Evolutionary conservation across 2,113 vertebrate genomes (phyloP).

Genomic region (Pipra filicauda): DNA sequence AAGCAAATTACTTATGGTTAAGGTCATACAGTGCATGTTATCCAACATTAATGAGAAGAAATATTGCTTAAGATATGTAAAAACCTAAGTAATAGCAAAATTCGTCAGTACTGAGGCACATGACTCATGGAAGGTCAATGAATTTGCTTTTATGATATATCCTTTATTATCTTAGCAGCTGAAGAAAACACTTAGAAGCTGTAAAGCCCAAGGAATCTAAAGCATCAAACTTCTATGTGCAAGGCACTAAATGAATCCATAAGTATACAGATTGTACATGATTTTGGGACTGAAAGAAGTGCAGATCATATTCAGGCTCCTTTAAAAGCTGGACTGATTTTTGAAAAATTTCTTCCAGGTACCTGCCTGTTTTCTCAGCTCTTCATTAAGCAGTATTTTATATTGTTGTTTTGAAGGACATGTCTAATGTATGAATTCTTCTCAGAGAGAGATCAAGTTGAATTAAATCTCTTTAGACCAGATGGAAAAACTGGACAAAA

Average conservation of each 20-base stretch:
- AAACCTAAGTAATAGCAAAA: neutral
- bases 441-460: neutral
- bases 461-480: neutral
- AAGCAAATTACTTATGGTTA: neutral
- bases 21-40: neutral
- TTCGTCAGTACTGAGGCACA: neutral
- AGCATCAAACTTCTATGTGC: neutral
- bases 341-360: neutral
- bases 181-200: neutral
- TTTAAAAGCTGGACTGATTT: neutral
- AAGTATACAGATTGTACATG: neutral
- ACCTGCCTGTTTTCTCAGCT: neutral
- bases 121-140: neutral
- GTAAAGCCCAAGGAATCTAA: neutral
- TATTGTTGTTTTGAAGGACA: neutral
- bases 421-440: neutral
- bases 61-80: neutral
- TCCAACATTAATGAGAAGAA: neutral
- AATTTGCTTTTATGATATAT: neutral
- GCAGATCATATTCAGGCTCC: neutral
- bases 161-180: neutral
- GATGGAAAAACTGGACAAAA: neutral
- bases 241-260: neutral
- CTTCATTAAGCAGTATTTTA: neutral
- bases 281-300: neutral